Evolutionary conservation across 2,888 invertebrate species (phyloP).

Genomic region (Limnephilus marmoratus): DNA sequence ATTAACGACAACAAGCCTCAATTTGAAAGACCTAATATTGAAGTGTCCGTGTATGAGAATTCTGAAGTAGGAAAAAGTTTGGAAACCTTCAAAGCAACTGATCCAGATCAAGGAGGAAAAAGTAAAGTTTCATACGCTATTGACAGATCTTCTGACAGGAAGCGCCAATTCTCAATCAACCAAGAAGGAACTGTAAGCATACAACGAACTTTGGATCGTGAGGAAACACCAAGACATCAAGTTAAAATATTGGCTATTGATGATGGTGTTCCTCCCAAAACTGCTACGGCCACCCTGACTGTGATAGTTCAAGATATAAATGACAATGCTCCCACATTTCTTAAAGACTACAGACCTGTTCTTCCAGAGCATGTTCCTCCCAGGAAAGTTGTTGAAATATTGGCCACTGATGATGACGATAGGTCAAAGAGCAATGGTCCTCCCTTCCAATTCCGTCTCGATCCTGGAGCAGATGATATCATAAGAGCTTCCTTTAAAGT

Average conservation of each 20-base stretch:
- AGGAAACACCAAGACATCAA: slow-evolving; percentile 96
- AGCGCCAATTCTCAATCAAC: slow-evolving; percentile 95
- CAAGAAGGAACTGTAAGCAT: slow-evolving; percentile 97
- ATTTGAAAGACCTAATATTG: slow-evolving; percentile 95
- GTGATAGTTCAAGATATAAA: slow-evolving; percentile 97
- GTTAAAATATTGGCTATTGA: slow-evolving; percentile 97
- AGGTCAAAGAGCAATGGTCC: slow-evolving; percentile 96
- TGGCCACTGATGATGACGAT: slow-evolving; percentile 96
- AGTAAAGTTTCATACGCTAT: slow-evolving; percentile 95
- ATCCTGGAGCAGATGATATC: slow-evolving; percentile 95
- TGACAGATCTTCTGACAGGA: slow-evolving; percentile 93
- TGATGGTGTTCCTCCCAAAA: slow-evolving; percentile 94
- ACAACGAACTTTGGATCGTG: slow-evolving; percentile 93
- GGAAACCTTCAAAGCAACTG: slow-evolving; percentile 96
- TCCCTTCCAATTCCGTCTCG: slow-evolving; percentile 96
- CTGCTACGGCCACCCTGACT: slow-evolving; percentile 94
- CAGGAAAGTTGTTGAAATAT: slow-evolving; percentile 93
- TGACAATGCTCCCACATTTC: slow-evolving; percentile 95
- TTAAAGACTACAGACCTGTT: slow-evolving; percentile 94
- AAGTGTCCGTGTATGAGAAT: slow-evolving; percentile 94
- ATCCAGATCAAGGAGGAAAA: slow-evolving; percentile 96
- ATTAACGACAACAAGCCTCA: slow-evolving; percentile 98
- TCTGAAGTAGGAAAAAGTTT: slow-evolving; percentile 93
- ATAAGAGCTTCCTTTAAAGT: slow-evolving; percentile 97
- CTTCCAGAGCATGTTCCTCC: slow-evolving; percentile 95